These are phyloP conservation scores for Paramormyrops hopkinsi DNA, from an alignment of 2,797 vertebrate species.

Conservation along the genomic window DNA sequence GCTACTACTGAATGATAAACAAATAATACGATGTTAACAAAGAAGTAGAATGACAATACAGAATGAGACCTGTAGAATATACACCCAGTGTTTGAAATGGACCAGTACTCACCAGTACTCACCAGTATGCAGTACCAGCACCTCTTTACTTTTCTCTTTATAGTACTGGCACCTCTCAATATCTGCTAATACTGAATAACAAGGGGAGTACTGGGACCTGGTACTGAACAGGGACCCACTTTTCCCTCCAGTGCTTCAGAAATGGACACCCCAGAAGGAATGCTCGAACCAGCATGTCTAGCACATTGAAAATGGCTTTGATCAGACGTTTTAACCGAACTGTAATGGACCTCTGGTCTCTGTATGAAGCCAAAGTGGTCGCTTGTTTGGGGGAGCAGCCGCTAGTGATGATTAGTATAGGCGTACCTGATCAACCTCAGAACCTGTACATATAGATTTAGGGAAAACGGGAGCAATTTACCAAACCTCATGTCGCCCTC, in stretches of 20 bases:
- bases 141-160: neutral
- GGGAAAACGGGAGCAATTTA: neutral
- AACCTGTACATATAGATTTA: neutral
- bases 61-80: neutral
- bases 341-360: neutral
- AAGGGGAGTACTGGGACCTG: neutral
- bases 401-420: neutral
- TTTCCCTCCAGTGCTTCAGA: neutral
- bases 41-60: neutral
- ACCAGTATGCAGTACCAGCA: neutral
- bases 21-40: neutral
- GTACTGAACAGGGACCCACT: neutral
- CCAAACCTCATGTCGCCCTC: neutral
- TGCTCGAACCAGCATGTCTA: neutral
- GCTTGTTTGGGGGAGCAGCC: neutral
- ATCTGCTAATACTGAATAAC: neutral
- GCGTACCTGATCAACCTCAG: neutral
- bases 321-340: neutral
- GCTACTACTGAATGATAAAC: neutral
- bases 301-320: neutral
- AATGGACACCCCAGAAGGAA: neutral
- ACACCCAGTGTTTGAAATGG: neutral
- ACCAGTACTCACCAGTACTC: neutral
- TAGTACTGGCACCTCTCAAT: neutral
- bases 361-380: neutral